phyloP scores from a whole-genome alignment of 2,797 vertebrate genomes.

The Gadopsis marmoratus region DNA sequence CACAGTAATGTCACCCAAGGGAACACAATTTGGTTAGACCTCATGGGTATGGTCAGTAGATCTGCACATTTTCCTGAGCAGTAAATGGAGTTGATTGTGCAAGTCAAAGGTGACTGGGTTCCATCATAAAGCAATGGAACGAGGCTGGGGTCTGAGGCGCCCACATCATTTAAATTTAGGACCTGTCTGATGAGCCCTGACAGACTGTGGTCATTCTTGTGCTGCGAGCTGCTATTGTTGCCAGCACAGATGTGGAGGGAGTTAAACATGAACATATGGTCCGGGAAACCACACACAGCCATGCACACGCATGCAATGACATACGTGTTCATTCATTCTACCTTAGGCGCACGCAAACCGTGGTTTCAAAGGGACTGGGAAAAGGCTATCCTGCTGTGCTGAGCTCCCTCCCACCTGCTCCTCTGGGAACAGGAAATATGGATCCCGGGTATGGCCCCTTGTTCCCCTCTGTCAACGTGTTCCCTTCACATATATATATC shows the following conservation, averaged over 20 bases:
- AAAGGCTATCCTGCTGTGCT: constrained; percentile 68
- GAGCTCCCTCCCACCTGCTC: constrained; percentile 66
- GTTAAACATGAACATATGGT: constrained; percentile 81
- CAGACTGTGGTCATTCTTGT: constrained; percentile 74
- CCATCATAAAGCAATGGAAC: constrained; percentile 51
- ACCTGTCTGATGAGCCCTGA: constrained; percentile 77
- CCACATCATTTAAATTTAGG: constrained; percentile 77
- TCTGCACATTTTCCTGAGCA: constrained; percentile 41
- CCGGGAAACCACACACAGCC: constrained; percentile 54
- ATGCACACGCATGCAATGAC: constrained; percentile 26
- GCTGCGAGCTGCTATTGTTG: constrained; percentile 71
- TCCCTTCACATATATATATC: constrained; percentile 70
- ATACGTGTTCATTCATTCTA: constrained; percentile 18
- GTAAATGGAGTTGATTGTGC: constrained; percentile 65
- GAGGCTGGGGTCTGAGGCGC: constrained; percentile 55
- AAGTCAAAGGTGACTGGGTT: constrained; percentile 72
- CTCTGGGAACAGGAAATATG: constrained; percentile 62
- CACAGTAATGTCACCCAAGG: constrained; percentile 35
- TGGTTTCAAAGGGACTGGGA: constrained; percentile 64
- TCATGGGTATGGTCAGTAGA: constrained; percentile 30
- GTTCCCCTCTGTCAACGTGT: constrained; percentile 65
- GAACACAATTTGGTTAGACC: constrained; percentile 36
- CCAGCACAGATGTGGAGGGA: constrained; percentile 78
- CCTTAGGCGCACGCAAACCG: constrained; percentile 16
- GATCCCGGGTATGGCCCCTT: constrained; percentile 66